Evolutionary conservation across 2,888 invertebrate species (phyloP).

Genomic region (Drosophila barbarae): DNA sequence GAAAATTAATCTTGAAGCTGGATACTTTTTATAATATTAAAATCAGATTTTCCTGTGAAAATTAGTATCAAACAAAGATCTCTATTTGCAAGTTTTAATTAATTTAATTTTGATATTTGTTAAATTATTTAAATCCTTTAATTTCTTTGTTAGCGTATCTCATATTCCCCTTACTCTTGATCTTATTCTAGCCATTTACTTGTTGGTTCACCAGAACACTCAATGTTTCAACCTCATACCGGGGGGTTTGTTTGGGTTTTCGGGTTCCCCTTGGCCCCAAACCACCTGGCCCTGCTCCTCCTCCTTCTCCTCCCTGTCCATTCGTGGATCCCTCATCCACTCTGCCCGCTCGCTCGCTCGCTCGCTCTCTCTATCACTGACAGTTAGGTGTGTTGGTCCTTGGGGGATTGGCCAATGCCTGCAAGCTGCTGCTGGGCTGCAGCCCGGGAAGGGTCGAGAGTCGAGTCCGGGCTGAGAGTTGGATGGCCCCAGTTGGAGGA

Average conservation of each 20-base stretch:
- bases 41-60: not conserved
- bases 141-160: slow-evolving; percentile 7
- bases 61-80: not conserved
- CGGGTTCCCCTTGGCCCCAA: slow-evolving; percentile 28
- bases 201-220: slow-evolving; percentile 52
- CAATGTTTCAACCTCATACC: slow-evolving; percentile 44
- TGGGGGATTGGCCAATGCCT: slow-evolving; percentile 38
- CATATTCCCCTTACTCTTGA: slow-evolving; percentile 1
- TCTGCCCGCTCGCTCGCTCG: slow-evolving; percentile 3
- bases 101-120: too few species aligned
- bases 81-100: too few species aligned
- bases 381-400: slow-evolving; percentile 65
- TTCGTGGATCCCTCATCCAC: slow-evolving; percentile 23
- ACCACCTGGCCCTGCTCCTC: not conserved
- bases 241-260: slow-evolving; percentile 42
- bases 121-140: too few species aligned
- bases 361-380: slow-evolving; percentile 46
- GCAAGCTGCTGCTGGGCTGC: slow-evolving; percentile 41
- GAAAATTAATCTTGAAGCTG: too few species aligned
- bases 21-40: not conserved
- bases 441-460: slow-evolving; percentile 21
- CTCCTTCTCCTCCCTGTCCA: not conserved
- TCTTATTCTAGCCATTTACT: slow-evolving; percentile 29
- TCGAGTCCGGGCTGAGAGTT: slow-evolving; percentile 6
- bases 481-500: slow-evolving; percentile 9